Evolutionary conservation across 2,888 invertebrate genomes (phyloP).

Genomic region (Apotomis betuletana): DNA sequence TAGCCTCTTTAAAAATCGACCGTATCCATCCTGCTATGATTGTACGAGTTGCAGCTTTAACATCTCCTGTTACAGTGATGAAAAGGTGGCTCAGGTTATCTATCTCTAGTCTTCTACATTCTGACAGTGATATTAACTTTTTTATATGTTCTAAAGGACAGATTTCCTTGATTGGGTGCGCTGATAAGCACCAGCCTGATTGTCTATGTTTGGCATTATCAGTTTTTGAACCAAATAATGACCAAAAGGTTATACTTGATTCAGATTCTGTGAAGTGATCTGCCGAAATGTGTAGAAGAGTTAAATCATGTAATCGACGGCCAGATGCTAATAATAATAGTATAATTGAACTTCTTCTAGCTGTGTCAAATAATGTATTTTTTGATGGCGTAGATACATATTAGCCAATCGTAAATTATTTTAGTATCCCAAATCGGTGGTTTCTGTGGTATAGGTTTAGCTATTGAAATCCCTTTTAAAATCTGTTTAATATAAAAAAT

Average conservation of each 20-base stretch:
- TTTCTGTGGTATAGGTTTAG: conserved; percentile 25
- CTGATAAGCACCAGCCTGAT: too few species aligned
- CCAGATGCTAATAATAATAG: conserved; percentile 36
- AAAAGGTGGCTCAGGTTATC: too few species aligned
- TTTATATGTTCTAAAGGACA: too few species aligned
- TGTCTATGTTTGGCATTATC: too few species aligned
- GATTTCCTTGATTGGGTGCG: too few species aligned
- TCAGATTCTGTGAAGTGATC: conserved; percentile 1
- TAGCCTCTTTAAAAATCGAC: conserved; percentile 14
- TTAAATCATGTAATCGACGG: conserved; percentile 38
- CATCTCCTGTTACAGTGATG: too few species aligned
- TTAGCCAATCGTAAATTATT: conserved; percentile 27
- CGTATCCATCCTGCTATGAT: conserved; percentile 35
- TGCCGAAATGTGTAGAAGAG: conserved; percentile 24
- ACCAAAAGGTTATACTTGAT: background rate
- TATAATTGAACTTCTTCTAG: conserved; percentile 32
- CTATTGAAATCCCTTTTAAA: conserved; percentile 24
- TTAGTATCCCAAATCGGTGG: conserved; percentile 31
- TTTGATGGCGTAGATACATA: background rate
- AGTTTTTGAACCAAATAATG: conserved; percentile 13
- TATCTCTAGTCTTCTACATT: too few species aligned
- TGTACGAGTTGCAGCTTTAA: too few species aligned
- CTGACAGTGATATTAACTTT: too few species aligned
- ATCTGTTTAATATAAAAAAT: conserved; percentile 31
- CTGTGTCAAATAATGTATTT: conserved; percentile 24